phyloP scores from a whole-genome alignment of 2,113 vertebrate genomes.

The Poeciliopsis occidentalis region DNA sequence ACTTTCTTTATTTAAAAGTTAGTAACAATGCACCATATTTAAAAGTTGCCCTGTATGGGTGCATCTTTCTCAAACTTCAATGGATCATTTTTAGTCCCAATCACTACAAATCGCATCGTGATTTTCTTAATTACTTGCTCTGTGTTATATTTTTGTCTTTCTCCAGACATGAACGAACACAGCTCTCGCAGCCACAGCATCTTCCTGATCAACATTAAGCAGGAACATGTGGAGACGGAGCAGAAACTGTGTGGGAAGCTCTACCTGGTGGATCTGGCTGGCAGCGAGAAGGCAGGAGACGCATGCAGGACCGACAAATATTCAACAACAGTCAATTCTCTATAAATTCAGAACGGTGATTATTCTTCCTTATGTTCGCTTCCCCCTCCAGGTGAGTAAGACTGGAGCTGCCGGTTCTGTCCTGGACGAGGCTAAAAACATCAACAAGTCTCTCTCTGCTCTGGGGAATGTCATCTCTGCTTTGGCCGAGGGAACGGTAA shows the following conservation, averaged over 20 bases:
- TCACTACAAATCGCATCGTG: background rate
- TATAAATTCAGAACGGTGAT: background rate
- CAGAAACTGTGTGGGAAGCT: slow-evolving; percentile 92
- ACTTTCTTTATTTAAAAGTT: background rate
- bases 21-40: background rate
- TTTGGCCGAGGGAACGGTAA: slow-evolving; percentile 91
- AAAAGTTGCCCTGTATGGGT: no score
- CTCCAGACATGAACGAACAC: slow-evolving; percentile 92
- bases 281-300: slow-evolving; percentile 87
- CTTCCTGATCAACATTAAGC: slow-evolving; percentile 95
- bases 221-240: slow-evolving; percentile 91
- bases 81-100: background rate
- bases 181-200: slow-evolving; percentile 93
- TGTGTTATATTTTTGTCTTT: background rate
- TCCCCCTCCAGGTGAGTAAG: slow-evolving; percentile 85
- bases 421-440: slow-evolving; percentile 93
- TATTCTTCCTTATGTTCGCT: background rate
- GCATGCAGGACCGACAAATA: background rate
- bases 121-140: background rate
- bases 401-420: slow-evolving; percentile 90
- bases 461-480: slow-evolving; percentile 95
- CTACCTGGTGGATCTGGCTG: slow-evolving; percentile 91
- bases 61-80: background rate
- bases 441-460: slow-evolving; percentile 94
- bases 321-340: background rate